Evolutionary conservation across 92 coral and sea anemone genomes (phyloP).

Genomic region (Isaurus tuberculatus): DNA sequence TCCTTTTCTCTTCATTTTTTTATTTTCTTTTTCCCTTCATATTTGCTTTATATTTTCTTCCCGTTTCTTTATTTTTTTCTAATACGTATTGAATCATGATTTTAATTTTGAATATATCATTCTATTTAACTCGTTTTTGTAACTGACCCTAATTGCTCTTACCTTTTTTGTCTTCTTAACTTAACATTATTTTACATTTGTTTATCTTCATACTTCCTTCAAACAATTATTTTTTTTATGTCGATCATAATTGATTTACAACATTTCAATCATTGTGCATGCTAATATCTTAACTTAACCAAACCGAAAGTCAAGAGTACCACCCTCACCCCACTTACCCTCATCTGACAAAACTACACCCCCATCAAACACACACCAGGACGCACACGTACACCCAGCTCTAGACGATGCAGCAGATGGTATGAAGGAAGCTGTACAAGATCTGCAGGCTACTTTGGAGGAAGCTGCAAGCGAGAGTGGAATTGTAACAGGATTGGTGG

Average conservation of each 20-base stretch:
- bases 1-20: neutral
- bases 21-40: neutral
- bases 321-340: constrained; percentile 19
- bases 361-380: constrained; percentile 60
- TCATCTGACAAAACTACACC: constrained; percentile 35
- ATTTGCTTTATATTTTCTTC: neutral
- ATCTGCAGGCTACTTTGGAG: constrained; percentile 83
- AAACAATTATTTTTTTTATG: neutral
- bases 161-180: neutral
- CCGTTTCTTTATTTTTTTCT: neutral
- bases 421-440: constrained; percentile 93
- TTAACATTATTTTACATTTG: neutral
- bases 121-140: neutral
- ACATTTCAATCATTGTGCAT: neutral
- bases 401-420: constrained; percentile 90
- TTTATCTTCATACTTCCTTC: neutral
- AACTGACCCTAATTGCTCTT: neutral
- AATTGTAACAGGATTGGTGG: constrained; percentile 96
- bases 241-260: neutral
- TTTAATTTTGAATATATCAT: neutral
- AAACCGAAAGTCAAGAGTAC: neutral
- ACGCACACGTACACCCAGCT: constrained; percentile 83
- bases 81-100: too few species aligned
- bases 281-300: neutral
- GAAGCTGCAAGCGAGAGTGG: constrained; percentile 95